These are phyloP conservation scores for Oreochromis niloticus DNA, from an alignment of 2,113 vertebrate genomes.

Conservation along the genomic window DNA sequence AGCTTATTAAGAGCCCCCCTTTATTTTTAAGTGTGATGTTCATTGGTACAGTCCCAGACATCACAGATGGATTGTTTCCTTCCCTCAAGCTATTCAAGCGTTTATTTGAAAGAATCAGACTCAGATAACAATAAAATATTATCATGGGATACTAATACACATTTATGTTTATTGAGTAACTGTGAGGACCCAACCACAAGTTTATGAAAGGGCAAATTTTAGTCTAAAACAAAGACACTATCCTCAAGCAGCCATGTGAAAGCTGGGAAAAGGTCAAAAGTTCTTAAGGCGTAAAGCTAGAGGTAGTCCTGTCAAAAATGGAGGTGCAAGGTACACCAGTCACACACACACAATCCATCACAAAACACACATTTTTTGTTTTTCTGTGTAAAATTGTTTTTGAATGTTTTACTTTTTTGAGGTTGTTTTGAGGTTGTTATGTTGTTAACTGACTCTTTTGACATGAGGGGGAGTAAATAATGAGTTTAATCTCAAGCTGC, in stretches of 20 bases:
- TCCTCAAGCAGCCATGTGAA: neutral
- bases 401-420: neutral
- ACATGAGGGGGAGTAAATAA: neutral
- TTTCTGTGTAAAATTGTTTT: neutral
- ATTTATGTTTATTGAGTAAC: neutral
- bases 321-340: neutral
- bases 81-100: neutral
- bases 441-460: neutral
- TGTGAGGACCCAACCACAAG: neutral
- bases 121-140: neutral
- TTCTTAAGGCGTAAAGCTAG: neutral
- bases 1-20: neutral
- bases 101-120: neutral
- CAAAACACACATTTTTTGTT: neutral
- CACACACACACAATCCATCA: neutral
- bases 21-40: neutral
- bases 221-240: too few species aligned
- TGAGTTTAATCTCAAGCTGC: slow-evolving; percentile 6
- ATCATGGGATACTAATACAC: neutral
- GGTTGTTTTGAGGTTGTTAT: neutral
- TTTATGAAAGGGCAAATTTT: neutral
- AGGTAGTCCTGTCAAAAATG: neutral
- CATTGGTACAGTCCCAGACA: neutral
- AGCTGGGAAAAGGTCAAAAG: neutral
- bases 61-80: neutral